Percentiles rank a stretch among this genome's conserved stretches.
phyloP scores from a whole-genome alignment of 1,140 invertebrate genomes.

The Zaprionus nigranus region DNA sequence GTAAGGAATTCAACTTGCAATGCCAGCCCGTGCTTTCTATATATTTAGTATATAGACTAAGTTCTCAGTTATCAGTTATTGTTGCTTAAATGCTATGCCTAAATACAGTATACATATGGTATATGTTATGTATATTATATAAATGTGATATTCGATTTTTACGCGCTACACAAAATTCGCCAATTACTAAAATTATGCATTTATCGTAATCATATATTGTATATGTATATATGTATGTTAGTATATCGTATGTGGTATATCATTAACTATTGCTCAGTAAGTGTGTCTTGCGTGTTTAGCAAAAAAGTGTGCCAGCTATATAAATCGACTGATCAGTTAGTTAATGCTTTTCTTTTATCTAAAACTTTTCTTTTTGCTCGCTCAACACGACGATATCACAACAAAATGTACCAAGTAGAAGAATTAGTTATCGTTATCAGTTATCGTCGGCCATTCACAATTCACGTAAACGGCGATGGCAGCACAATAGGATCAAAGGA shows the following conservation, averaged over 20 bases:
- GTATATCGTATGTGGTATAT: slow-evolving; percentile 55
- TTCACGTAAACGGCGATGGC: slow-evolving; percentile 82
- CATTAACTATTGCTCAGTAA: slow-evolving; percentile 79
- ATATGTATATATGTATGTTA: slow-evolving; percentile 41
- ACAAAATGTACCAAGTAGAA: slow-evolving; percentile 83
- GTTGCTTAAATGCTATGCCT: slow-evolving; percentile 71
- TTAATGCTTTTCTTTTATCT: slow-evolving; percentile 44
- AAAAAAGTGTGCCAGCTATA: slow-evolving; percentile 63
- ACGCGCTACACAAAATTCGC: slow-evolving; percentile 79
- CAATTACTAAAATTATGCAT: slow-evolving; percentile 79
- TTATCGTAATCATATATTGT: slow-evolving; percentile 57
- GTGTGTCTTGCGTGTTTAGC: slow-evolving; percentile 69
- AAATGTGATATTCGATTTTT: slow-evolving; percentile 77
- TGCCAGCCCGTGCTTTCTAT: slow-evolving; percentile 60
- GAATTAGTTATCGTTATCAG: slow-evolving; percentile 77
- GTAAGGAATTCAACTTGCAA: slow-evolving; percentile 52
- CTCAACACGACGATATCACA: slow-evolving; percentile 81
- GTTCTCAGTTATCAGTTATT: slow-evolving; percentile 65
- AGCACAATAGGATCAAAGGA: slow-evolving; percentile 80
- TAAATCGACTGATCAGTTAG: slow-evolving; percentile 50
- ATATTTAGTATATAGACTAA: slow-evolving; percentile 39
- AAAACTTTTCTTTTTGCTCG: slow-evolving; percentile 64
- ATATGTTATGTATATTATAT: slow-evolving; percentile 33
- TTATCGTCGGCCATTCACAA: slow-evolving; percentile 27
- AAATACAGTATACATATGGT: slow-evolving; percentile 38